Conservation (phyloP, 2,888 invertebrate species). For the Alcis repandata region DNA sequence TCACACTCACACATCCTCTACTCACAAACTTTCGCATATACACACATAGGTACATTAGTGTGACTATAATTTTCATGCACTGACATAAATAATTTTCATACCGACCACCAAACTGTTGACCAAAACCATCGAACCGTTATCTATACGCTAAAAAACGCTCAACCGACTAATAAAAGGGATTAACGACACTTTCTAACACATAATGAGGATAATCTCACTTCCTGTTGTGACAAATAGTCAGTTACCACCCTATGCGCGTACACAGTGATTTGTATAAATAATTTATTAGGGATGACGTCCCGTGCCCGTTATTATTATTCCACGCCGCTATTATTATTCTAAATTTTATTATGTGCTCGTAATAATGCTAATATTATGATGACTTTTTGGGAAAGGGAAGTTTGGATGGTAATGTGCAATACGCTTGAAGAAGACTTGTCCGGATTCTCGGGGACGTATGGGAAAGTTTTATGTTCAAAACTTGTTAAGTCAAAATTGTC, state of each 20-base stretch:
- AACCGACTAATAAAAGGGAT: slow-evolving; percentile 59
- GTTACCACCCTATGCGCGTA: slow-evolving; percentile 57
- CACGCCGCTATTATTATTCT: slow-evolving; percentile 40
- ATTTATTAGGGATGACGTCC: slow-evolving; percentile 56
- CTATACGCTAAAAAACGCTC: slow-evolving; percentile 23
- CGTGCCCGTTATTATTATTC: slow-evolving; percentile 42
- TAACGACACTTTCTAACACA: slow-evolving; percentile 68
- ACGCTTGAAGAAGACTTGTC: slow-evolving; percentile 13
- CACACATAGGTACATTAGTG: too few relatives aligned
- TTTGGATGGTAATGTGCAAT: slow-evolving; percentile 23
- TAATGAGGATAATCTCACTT: slow-evolving; percentile 76
- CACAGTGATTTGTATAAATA: slow-evolving; percentile 56
- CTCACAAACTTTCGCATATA: too few relatives aligned
- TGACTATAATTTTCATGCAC: not conserved
- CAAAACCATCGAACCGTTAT: slow-evolving; percentile 18
- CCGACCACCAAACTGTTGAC: not conserved
- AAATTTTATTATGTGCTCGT: slow-evolving; percentile 35
- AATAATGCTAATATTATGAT: slow-evolving; percentile 42
- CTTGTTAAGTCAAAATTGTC: too few relatives aligned
- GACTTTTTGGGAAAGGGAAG: slow-evolving; percentile 38
- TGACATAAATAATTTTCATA: not conserved
- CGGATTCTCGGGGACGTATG: not conserved
- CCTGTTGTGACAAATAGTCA: slow-evolving; percentile 70
- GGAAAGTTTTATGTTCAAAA: too few relatives aligned
- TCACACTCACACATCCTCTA: too few relatives aligned